Base-by-base conservation (phyloP, 2,888 invertebrate genomes). In the Glaucopsyche alexis region DNA sequence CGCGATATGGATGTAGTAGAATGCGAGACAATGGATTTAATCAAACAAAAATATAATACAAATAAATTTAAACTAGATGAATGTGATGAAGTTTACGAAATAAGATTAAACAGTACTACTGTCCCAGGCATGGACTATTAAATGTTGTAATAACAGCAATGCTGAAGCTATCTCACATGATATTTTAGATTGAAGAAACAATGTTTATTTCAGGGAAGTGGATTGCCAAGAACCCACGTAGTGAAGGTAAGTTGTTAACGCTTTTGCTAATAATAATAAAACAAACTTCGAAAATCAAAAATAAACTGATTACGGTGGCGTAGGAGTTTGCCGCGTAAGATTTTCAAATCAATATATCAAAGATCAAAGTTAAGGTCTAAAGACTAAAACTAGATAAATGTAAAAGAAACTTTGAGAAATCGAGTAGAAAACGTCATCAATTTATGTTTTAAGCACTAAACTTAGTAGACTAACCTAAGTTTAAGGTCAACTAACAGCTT, bases 161-260 rank as follows among this genome's bases (percentile, higher is more conserved):
- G 75, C 72, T 49, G 71, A 42, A 71, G 75, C 74, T 69, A 73
- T 73, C 75, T 74, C 45, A 72, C 40, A 76, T 67, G 72, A 72
- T 69, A 74, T 76, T 76, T 74, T 74, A 77, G 80, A 85, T 82
- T 87, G 81, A 86, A 86, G 81, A 80, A 77, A 77, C 78, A 80
- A 80, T 89, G 79, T 90, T 89, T 80, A 85, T 93, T 93, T 87
- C 92, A 93, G 92, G 92, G 90, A 83, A 89, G 87, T 88, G 91
- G 91, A 77, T 80, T 90, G 80, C 79, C 84, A 79, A 91, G 85
- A 82, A 79, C 89, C 72, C 91, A 90, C 80, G 85, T 90, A 78
- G 87, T 92, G 6, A 92, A 92, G 91, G 91, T 92, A 84, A 91
- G 90, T 76, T 79, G 90, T 76, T 79, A 81, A 84, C 83, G 88